These are phyloP conservation scores for Lepidocyrtinus sp. DNA, from an alignment of 2,888 invertebrate species.

Conservation along the genomic window DNA sequence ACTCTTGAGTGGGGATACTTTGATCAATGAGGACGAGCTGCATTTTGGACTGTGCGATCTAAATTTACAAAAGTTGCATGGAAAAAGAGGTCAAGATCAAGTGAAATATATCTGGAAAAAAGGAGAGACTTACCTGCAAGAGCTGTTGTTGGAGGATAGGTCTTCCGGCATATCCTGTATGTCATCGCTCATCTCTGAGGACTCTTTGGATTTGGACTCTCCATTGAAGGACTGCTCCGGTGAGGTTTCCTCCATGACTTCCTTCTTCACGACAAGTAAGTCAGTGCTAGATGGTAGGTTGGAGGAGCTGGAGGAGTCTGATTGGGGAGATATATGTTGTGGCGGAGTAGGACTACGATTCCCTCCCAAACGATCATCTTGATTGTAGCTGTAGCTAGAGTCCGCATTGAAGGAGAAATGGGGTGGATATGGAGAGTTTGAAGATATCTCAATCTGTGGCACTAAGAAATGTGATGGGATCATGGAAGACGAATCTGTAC, in stretches of 20 bases:
- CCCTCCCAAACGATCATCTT: slow-evolving; percentile 69
- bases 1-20: slow-evolving; percentile 87
- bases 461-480: slow-evolving; percentile 88
- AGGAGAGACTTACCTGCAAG: slow-evolving; percentile 54
- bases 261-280: slow-evolving; percentile 68
- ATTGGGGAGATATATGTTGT: slow-evolving; percentile 80
- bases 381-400: slow-evolving; percentile 67
- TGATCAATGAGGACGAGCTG: slow-evolving; percentile 66
- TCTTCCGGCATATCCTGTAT: slow-evolving; percentile 70
- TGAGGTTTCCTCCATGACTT: slow-evolving; percentile 63
- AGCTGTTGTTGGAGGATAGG: slow-evolving; percentile 64
- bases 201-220: slow-evolving; percentile 61
- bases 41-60: slow-evolving; percentile 64
- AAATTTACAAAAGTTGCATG: slow-evolving; percentile 11
- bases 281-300: slow-evolving; percentile 80
- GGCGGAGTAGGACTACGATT: slow-evolving; percentile 74
- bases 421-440: slow-evolving; percentile 68
- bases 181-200: slow-evolving; percentile 59
- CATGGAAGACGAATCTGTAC: slow-evolving; percentile 63
- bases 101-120: neutral
- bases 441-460: slow-evolving; percentile 90
- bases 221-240: slow-evolving; percentile 59
- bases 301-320: slow-evolving; percentile 81
- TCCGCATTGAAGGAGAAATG: slow-evolving; percentile 68
- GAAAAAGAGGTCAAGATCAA: neutral